Conservation (phyloP, 1,140 invertebrate species). For the Drosophila ercepeae region DNA sequence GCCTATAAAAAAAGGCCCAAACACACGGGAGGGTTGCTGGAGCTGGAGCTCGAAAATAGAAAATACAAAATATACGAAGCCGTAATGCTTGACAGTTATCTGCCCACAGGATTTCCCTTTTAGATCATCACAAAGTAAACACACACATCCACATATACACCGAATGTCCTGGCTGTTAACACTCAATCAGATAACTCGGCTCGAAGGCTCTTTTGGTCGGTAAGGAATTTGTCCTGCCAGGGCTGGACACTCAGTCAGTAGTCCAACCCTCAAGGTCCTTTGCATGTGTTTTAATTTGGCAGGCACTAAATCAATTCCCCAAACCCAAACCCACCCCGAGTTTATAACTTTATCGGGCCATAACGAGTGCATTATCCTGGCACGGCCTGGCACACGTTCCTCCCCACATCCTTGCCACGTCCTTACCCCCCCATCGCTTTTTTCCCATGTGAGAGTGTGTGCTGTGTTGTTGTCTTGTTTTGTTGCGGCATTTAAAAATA, state of each 20-base stretch:
- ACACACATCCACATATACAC: constrained; percentile 24
- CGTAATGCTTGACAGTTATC: constrained; percentile 70
- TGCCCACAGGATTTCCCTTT: constrained; percentile 82
- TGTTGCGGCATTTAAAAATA: constrained; percentile 82
- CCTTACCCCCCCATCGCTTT: not conserved
- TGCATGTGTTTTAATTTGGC: constrained; percentile 60
- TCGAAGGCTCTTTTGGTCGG: constrained; percentile 17
- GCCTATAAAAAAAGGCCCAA: not conserved
- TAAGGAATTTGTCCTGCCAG: not conserved
- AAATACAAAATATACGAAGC: constrained; percentile 4
- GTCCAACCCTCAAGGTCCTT: constrained; percentile 6
- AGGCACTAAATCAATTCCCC: constrained; percentile 73
- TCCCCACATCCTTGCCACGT: not conserved
- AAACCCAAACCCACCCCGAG: constrained; percentile 47
- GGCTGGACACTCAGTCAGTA: not conserved
- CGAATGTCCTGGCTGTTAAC: constrained; percentile 53
- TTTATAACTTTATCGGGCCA: constrained; percentile 81
- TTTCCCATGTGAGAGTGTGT: not conserved
- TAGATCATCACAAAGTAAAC: constrained; percentile 72
- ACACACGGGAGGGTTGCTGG: not conserved
- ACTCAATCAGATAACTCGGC: constrained; percentile 81
- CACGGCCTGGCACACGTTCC: constrained; percentile 70
- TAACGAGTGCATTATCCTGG: constrained; percentile 81
- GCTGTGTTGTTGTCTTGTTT: constrained; percentile 49
- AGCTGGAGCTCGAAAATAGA: not conserved